These are phyloP conservation scores for Andricus curvator DNA, from an alignment of 2,888 invertebrate genomes.

Conservation along the genomic window DNA sequence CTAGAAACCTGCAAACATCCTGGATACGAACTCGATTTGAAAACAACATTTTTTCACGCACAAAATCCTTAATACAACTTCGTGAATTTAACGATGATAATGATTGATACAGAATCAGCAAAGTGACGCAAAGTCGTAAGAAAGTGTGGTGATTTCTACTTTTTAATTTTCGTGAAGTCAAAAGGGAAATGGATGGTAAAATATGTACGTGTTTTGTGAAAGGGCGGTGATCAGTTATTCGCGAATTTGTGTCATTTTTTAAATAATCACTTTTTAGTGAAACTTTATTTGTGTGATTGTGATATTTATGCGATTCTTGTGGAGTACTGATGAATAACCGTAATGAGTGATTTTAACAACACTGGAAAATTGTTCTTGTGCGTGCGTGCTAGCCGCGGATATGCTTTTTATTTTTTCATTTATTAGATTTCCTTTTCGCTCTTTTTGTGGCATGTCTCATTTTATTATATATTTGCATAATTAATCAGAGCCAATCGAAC, in stretches of 20 bases:
- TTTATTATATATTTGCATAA: background rate
- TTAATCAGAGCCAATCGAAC: slow-evolving; percentile 20
- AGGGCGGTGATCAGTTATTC: slow-evolving; percentile 62
- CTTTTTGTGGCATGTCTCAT: background rate
- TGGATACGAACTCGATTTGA: background rate
- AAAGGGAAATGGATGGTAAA: slow-evolving; percentile 64
- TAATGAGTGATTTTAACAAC: slow-evolving; percentile 49
- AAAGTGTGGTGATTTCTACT: slow-evolving; percentile 52
- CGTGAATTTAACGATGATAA: slow-evolving; percentile 35
- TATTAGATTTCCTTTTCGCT: slow-evolving; percentile 28
- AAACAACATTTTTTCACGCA: background rate
- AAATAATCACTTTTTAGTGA: slow-evolving; percentile 46
- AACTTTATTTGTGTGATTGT: slow-evolving; percentile 46
- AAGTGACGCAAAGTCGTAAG: slow-evolving; percentile 55
- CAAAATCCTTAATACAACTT: background rate
- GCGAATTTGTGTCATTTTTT: slow-evolving; percentile 50
- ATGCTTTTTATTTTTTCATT: slow-evolving; percentile 59
- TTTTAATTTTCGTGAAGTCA: slow-evolving; percentile 61
- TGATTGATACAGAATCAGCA: slow-evolving; percentile 52
- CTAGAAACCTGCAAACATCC: too few relatives aligned
- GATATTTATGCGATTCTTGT: slow-evolving; percentile 33
- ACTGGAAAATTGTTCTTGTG: slow-evolving; percentile 56
- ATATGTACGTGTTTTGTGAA: slow-evolving; percentile 50
- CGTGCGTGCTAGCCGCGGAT: slow-evolving; percentile 68
- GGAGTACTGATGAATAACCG: slow-evolving; percentile 30